Percentiles rank a stretch among this genome's conserved stretches.
These are phyloP conservation scores for Zaprionus taronus DNA, from an alignment of 1,140 invertebrate species.

Conservation along the genomic window DNA sequence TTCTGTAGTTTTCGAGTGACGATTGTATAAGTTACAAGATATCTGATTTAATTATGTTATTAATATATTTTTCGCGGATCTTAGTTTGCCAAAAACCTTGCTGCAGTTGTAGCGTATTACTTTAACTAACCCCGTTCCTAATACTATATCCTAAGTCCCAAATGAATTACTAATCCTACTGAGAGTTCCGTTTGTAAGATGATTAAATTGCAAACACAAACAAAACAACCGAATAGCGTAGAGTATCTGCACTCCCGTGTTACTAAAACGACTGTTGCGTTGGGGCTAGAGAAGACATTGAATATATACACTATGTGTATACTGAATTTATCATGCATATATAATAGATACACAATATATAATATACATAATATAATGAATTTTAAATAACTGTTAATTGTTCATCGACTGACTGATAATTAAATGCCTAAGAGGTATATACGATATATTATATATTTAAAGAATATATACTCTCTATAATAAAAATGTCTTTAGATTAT, in stretches of 20 bases:
- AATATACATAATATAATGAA: background rate
- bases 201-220: constrained; percentile 10
- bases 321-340: background rate
- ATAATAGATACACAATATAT: background rate
- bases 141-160: constrained; percentile 14
- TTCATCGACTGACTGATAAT: background rate
- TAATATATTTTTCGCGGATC: background rate
- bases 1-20: constrained; percentile 1
- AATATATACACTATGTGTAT: background rate
- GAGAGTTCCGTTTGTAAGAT: constrained; percentile 14
- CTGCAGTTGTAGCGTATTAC: background rate
- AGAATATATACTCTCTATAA: background rate
- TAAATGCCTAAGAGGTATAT: too few relatives aligned
- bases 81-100: background rate
- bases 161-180: constrained; percentile 9
- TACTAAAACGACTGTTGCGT: constrained; percentile 40
- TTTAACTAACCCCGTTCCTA: background rate
- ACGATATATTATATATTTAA: background rate
- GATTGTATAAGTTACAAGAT: background rate
- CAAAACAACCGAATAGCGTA: constrained; percentile 12
- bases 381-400: background rate
- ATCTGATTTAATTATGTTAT: background rate
- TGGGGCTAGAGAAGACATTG: constrained; percentile 4
- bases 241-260: constrained; percentile 44
- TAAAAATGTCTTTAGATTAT: too few relatives aligned